Base-by-base conservation (phyloP, 1,140 invertebrate genomes). In the Dinoponera quadriceps region DNA sequence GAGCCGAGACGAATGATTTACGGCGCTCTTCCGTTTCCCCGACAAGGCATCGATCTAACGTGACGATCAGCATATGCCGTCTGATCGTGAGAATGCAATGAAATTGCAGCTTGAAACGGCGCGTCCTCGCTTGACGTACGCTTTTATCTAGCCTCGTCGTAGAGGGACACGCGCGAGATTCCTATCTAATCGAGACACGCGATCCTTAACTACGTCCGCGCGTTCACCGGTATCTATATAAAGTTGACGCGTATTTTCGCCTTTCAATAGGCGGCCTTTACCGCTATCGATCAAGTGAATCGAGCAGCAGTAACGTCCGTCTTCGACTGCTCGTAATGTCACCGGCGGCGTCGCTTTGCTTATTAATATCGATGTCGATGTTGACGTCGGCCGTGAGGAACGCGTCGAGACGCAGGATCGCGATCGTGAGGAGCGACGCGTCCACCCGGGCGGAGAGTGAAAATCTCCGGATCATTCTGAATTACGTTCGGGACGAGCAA, bases 381-480 rank as follows among this genome's bases (percentile, higher is more conserved):
- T 44, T 57, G 22, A 69, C 22, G 9, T 14, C 18, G 1, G 11
- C 22, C 7, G 38, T 44, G 9, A 57, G 25, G 4, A 48, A n/a
- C 20, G 29, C 29, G 0, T 0, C 27, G 9, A 44, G 38, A 44
- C 18, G 44, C 18, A 29, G n/a, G 11, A 69, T 78, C 3, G 27
- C 20, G n/a, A n/a, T n/a, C 0, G 9, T 20, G 13, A 55, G n/a
- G 44, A 57, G 14, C 3, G 14, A 78, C 11, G 1, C 18, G 0
- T 20, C 22, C 11, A 44, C 1, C 5, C 55, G 48, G 29, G 25
- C n/a, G 0, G 29, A 83, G 14, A 48, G n/a, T 0, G 33, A 63
- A 20, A 89, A 90, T 27, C 57, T 90, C 20, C 71, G 11, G 4
- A 54, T 20, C 14, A 49, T 81, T 11, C 20, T 90, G 54, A 57